Conservation (phyloP, 2,888 invertebrate species). For the Fragum fragum region DNA sequence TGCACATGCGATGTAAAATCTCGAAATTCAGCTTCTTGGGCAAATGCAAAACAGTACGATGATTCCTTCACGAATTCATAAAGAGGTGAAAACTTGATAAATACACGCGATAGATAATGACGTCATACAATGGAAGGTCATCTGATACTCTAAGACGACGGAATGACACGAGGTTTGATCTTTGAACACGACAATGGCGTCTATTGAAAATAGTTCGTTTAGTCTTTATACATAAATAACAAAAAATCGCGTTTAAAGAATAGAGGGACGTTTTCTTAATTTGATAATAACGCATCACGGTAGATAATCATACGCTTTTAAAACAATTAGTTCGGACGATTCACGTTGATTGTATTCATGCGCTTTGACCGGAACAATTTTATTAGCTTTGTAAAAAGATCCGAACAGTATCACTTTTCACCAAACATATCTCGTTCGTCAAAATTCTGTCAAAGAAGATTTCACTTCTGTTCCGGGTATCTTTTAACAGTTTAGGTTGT, state of each 20-base stretch:
- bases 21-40: no score
- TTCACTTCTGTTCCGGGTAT: no score
- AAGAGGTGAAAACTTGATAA: no score
- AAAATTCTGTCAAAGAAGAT: not conserved
- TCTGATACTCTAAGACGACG: slow-evolving; percentile 12
- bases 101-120: not conserved
- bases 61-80: no score
- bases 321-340: slow-evolving; percentile 60
- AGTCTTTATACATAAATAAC: slow-evolving; percentile 26
- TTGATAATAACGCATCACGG: slow-evolving; percentile 49
- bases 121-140: slow-evolving; percentile 20
- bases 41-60: no score
- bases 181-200: slow-evolving; percentile 12
- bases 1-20: no score
- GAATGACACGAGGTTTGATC: not conserved
- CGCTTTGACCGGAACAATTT: slow-evolving; percentile 43
- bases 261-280: slow-evolving; percentile 47
- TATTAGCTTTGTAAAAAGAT: slow-evolving; percentile 13
- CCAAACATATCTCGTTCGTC: not conserved
- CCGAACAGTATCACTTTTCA: slow-evolving; percentile 26
- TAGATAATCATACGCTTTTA: slow-evolving; percentile 49
- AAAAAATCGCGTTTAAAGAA: slow-evolving; percentile 22
- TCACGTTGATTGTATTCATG: slow-evolving; percentile 51
- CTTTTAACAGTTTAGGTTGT: no score
- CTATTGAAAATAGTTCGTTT: slow-evolving; percentile 14